phyloP scores from a whole-genome alignment of 2,888 invertebrate species.

The Arge pagana region DNA sequence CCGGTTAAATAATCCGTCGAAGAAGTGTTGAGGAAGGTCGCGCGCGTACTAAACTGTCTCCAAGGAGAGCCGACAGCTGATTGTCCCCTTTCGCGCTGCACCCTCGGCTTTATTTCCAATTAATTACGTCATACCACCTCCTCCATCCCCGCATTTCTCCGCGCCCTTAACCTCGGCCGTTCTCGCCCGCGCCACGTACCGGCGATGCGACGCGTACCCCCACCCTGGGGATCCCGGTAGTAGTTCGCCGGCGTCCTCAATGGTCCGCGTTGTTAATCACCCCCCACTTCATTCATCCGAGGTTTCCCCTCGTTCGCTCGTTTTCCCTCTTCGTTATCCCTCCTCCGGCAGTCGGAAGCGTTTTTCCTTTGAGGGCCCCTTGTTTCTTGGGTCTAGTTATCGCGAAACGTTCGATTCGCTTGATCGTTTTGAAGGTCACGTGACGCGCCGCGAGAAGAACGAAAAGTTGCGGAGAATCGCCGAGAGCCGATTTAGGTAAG shows the following conservation, averaged over 20 bases:
- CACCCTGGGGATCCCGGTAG: slow-evolving; percentile 24
- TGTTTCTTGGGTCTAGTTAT: slow-evolving; percentile 22
- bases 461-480: no score
- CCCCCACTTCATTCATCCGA: slow-evolving; percentile 1
- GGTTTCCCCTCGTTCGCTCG: background rate
- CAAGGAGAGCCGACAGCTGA: slow-evolving; percentile 43
- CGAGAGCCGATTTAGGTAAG: no score
- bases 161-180: slow-evolving; percentile 25
- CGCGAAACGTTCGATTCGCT: slow-evolving; percentile 8
- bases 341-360: no score
- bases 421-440: no score
- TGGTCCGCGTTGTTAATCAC: slow-evolving; percentile 36
- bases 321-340: background rate
- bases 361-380: no score
- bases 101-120: slow-evolving; percentile 39
- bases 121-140: slow-evolving; percentile 41
- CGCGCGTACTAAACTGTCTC: slow-evolving; percentile 37
- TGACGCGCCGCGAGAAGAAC: no score
- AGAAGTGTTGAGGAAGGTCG: slow-evolving; percentile 25
- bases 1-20: no score
- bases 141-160: slow-evolving; percentile 11
- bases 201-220: slow-evolving; percentile 12
- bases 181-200: slow-evolving; percentile 23
- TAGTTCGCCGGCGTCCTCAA: slow-evolving; percentile 25
- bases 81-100: slow-evolving; percentile 39